These are phyloP conservation scores for Elaphurus davidianus DNA, from an alignment of 2,113 vertebrate species.

Conservation along the genomic window DNA sequence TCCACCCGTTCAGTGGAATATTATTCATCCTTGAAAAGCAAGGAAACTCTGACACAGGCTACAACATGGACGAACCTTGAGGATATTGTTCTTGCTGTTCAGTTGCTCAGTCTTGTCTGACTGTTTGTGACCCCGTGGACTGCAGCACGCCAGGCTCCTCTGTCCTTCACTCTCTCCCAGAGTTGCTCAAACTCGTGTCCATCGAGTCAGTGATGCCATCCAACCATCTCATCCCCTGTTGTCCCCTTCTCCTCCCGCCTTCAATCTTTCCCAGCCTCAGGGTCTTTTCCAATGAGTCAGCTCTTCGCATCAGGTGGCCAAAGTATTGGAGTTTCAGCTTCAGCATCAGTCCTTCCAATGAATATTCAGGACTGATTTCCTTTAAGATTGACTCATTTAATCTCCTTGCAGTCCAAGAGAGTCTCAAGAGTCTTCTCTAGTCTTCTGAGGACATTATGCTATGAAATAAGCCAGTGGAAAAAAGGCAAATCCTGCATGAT, in stretches of 20 bases:
- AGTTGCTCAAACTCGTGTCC: not conserved
- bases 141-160: not conserved
- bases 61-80: not conserved
- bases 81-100: not conserved
- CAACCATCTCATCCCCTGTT: not conserved
- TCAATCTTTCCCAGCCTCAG: not conserved
- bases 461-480: not conserved
- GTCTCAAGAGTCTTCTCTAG: not conserved
- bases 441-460: not conserved
- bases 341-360: not conserved
- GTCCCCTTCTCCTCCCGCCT: not conserved
- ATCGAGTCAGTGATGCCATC: not conserved
- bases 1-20: accelerated
- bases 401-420: not conserved
- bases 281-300: not conserved
- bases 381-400: not conserved
- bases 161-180: not conserved
- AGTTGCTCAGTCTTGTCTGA: accelerated
- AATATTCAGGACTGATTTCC: not conserved
- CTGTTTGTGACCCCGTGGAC: not conserved
- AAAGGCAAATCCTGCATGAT: no score
- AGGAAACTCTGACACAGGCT: not conserved
- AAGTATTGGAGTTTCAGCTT: not conserved
- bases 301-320: not conserved
- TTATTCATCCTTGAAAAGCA: not conserved